Conservation (phyloP, 2,888 invertebrate genomes). For the Agonopterix subpropinquella region DNA sequence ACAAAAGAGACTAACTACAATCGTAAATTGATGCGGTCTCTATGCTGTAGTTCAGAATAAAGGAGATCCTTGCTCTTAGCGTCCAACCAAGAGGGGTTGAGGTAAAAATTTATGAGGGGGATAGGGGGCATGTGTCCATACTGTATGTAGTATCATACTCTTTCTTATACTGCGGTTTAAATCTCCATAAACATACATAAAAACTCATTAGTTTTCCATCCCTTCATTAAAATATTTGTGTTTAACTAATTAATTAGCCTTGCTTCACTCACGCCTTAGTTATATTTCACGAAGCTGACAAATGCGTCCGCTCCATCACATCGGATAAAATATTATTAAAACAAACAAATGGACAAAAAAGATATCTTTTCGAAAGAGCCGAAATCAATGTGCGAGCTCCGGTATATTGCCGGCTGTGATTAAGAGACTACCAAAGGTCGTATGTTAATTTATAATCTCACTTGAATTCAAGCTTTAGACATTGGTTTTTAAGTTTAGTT, state of each 20-base stretch:
- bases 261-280: slow-evolving; percentile 49
- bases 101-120: too few relatives aligned
- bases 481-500: slow-evolving; percentile 13
- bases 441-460: slow-evolving; percentile 11
- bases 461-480: slow-evolving; percentile 16
- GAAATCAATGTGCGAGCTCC: slow-evolving; percentile 73
- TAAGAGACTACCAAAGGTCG: slow-evolving; percentile 21
- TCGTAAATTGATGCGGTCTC: too few relatives aligned
- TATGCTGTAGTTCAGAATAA: too few relatives aligned
- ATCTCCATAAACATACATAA: not conserved
- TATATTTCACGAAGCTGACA: slow-evolving; percentile 70
- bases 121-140: too few relatives aligned
- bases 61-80: too few relatives aligned
- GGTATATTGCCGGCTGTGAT: slow-evolving; percentile 46
- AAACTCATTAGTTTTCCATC: slow-evolving; percentile 42
- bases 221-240: slow-evolving; percentile 61
- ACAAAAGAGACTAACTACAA: too few relatives aligned
- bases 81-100: too few relatives aligned
- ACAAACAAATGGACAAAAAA: slow-evolving; percentile 74
- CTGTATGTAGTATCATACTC: too few relatives aligned
- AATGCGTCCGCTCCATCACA: slow-evolving; percentile 72
- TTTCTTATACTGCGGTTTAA: not conserved
- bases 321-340: slow-evolving; percentile 74
- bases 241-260: slow-evolving; percentile 64
- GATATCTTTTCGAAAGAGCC: slow-evolving; percentile 69